Evolutionary conservation across 2,797 vertebrate species (phyloP).

Genomic region (Gymnothorax reevesii): DNA sequence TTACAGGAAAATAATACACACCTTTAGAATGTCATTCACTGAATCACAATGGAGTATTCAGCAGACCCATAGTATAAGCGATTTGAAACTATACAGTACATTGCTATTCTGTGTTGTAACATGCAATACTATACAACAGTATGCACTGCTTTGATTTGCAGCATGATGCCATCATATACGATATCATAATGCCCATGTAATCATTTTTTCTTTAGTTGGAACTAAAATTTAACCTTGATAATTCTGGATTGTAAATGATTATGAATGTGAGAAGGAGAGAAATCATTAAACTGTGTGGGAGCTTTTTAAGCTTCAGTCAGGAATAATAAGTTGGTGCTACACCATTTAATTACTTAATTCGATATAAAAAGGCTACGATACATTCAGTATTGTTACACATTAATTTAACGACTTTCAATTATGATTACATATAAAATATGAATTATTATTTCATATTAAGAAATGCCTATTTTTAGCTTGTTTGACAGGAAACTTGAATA

Average conservation of each 20-base stretch:
- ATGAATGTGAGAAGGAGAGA: not conserved
- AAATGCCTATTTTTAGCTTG: too few relatives aligned
- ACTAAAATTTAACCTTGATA: not conserved
- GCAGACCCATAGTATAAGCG: not conserved
- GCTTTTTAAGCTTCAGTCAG: not conserved
- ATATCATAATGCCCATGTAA: not conserved
- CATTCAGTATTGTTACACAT: not conserved
- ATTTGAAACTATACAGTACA: not conserved
- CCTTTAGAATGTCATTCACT: too few relatives aligned
- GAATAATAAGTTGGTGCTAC: not conserved
- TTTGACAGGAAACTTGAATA: too few relatives aligned
- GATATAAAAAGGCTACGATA: not conserved
- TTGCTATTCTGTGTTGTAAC: not conserved
- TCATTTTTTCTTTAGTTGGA: not conserved
- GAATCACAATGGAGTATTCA: too few relatives aligned
- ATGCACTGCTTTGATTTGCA: not conserved
- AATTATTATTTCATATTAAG: too few relatives aligned
- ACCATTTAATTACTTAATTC: not conserved
- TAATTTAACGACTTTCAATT: not conserved
- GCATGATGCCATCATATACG: not conserved
- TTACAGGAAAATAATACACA: too few relatives aligned
- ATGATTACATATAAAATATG: too few relatives aligned
- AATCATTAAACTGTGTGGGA: not conserved
- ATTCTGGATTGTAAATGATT: not conserved
- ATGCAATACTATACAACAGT: not conserved